These are phyloP conservation scores for Poeciliopsis presidionis DNA, from an alignment of 2,797 vertebrate species.

Conservation along the genomic window DNA sequence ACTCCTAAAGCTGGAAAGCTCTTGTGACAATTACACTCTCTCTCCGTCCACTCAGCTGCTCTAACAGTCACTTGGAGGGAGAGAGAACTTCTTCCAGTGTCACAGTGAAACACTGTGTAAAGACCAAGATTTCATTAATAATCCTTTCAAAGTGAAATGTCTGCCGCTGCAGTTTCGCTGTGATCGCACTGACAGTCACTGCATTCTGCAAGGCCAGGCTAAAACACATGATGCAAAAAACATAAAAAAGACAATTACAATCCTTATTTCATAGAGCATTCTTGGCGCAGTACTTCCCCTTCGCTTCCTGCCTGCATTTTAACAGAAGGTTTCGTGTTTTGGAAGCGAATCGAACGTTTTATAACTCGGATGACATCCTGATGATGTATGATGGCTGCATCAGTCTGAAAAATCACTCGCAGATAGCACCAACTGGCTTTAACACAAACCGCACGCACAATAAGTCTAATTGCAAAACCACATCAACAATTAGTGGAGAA, in stretches of 20 bases:
- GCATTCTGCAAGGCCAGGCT: slow-evolving; percentile 55
- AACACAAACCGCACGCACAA: slow-evolving; percentile 43
- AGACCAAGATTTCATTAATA: slow-evolving; percentile 76
- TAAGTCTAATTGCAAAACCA: slow-evolving; percentile 49
- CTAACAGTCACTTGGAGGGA: slow-evolving; percentile 49
- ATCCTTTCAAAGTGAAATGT: slow-evolving; percentile 75
- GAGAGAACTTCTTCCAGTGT: slow-evolving; percentile 65
- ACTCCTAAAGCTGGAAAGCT: slow-evolving; percentile 53
- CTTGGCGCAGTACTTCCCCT: slow-evolving; percentile 23
- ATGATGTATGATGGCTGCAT: slow-evolving; percentile 25
- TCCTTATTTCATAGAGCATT: slow-evolving; percentile 42
- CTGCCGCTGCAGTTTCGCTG: slow-evolving; percentile 66
- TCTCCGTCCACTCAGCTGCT: slow-evolving; percentile 52
- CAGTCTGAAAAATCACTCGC: slow-evolving; percentile 48
- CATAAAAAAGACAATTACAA: slow-evolving; percentile 49
- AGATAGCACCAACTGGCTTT: slow-evolving; percentile 43
- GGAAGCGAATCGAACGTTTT: slow-evolving; percentile 1
- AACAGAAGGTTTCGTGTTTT: neutral
- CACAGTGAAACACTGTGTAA: slow-evolving; percentile 65
- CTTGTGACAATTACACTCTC: slow-evolving; percentile 59
- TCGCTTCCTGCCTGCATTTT: neutral
- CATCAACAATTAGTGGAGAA: slow-evolving; percentile 67
- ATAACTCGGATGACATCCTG: slow-evolving; percentile 12
- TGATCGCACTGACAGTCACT: slow-evolving; percentile 66
- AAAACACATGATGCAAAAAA: slow-evolving; percentile 67